Percentiles rank a stretch among this genome's conserved stretches.
Evolutionary conservation across 2,797 vertebrate species (phyloP).

Genomic region (Peromyscus attwateri): DNA sequence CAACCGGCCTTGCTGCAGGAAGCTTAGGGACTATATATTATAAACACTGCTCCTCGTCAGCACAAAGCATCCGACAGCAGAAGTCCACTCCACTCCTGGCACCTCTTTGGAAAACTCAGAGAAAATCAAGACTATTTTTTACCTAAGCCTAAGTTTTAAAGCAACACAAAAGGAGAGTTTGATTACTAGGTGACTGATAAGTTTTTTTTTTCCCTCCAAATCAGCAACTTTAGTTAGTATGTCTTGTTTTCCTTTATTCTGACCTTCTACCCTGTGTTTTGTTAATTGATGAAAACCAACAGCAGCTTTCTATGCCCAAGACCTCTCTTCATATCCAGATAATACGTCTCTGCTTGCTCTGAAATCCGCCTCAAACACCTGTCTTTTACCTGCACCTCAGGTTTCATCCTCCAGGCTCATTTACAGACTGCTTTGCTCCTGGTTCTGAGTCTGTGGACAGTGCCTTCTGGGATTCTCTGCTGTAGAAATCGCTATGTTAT

Average conservation of each 20-base stretch:
- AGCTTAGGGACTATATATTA: neutral
- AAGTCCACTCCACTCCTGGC: neutral
- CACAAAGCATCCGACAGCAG: neutral
- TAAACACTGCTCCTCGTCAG: neutral
- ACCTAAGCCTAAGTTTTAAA: slow-evolving; percentile 18
- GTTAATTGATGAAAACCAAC: neutral
- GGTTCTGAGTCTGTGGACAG: neutral
- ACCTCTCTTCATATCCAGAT: neutral
- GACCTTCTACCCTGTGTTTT: neutral
- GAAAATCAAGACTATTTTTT: neutral
- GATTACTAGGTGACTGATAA: neutral
- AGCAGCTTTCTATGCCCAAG: neutral
- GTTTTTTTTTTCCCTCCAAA: neutral
- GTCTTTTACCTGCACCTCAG: neutral
- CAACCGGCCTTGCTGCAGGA: neutral
- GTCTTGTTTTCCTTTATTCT: neutral
- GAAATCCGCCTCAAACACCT: neutral
- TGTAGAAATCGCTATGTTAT: neutral
- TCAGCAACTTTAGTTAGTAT: neutral
- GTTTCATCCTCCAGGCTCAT: neutral
- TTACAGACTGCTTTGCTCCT: neutral
- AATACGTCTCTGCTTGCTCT: neutral
- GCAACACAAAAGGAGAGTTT: slow-evolving; percentile 22
- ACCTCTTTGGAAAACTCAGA: neutral
- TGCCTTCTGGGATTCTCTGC: neutral